Percentiles rank a stretch among this genome's conserved stretches.
Evolutionary conservation across 2,797 vertebrate genomes (phyloP).

Genomic region (Coilia nasus): DNA sequence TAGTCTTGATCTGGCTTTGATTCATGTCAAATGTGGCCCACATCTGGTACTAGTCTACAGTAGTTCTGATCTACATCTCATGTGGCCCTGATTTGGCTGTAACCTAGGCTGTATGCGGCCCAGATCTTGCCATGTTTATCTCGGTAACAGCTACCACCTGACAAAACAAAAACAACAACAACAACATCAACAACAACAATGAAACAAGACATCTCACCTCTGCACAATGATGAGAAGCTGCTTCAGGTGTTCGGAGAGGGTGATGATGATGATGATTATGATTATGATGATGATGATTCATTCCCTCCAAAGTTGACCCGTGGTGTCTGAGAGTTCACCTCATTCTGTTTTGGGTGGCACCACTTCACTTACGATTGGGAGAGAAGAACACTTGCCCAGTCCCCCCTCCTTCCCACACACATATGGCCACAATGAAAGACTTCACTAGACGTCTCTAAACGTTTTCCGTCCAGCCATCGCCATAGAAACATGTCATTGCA

Average conservation of each 20-base stretch:
- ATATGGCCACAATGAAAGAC: neutral
- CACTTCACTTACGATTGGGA: neutral
- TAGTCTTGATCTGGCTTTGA: too few species aligned
- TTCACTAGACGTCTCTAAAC: constrained; percentile 6
- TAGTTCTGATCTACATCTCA: too few species aligned
- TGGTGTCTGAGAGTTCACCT: neutral
- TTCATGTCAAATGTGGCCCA: neutral
- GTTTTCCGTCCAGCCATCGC: neutral
- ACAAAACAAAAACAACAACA: neutral
- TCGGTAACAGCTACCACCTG: neutral
- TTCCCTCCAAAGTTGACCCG: neutral
- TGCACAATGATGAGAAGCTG: neutral
- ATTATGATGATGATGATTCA: neutral
- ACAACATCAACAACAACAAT: too few species aligned
- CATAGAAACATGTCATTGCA: constrained; percentile 29
- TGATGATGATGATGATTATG: neutral
- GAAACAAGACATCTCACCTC: neutral
- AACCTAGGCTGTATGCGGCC: too few species aligned
- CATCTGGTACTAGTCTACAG: too few species aligned
- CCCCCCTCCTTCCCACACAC: neutral
- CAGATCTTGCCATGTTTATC: neutral
- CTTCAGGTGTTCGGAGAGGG: neutral
- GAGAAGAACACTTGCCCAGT: neutral
- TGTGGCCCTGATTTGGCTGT: too few species aligned
- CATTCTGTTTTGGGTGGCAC: neutral